phyloP scores from a whole-genome alignment of 2,113 vertebrate genomes.

The Oophaga pumilio region DNA sequence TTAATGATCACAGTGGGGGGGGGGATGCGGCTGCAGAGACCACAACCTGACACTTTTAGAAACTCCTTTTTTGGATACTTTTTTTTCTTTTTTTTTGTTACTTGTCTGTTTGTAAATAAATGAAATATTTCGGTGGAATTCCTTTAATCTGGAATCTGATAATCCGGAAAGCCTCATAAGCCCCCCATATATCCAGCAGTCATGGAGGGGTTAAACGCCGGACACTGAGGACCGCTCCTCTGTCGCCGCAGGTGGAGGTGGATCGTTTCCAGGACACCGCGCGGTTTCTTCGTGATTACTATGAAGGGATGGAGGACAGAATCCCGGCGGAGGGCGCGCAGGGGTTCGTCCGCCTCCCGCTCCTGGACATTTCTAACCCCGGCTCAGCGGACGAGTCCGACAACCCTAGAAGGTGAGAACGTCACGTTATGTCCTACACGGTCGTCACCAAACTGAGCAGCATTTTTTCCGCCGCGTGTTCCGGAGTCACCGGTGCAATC shows the following conservation, averaged over 20 bases:
- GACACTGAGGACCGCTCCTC: background rate
- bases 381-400: constrained; percentile 56
- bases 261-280: constrained; percentile 85
- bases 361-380: constrained; percentile 68
- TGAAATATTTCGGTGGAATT: no score
- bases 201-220: background rate
- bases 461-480: no score
- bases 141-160: no score
- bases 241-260: constrained; percentile 77
- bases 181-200: background rate
- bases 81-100: no score
- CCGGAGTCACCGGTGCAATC: no score
- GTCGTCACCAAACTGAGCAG: no score
- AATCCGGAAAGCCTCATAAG: no score
- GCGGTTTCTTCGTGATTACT: constrained; percentile 83
- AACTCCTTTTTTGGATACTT: no score
- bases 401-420: constrained; percentile 56
- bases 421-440: background rate
- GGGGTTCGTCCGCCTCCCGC: constrained; percentile 70
- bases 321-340: constrained; percentile 63
- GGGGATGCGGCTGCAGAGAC: background rate
- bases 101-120: no score
- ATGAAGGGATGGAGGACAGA: constrained; percentile 76
- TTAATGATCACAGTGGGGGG: no score
- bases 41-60: no score